Evolutionary conservation across 2,888 invertebrate genomes (phyloP), one percentile per base, ranked within the genome.

Genomic region (Taphrorychus bicolor): DNA sequence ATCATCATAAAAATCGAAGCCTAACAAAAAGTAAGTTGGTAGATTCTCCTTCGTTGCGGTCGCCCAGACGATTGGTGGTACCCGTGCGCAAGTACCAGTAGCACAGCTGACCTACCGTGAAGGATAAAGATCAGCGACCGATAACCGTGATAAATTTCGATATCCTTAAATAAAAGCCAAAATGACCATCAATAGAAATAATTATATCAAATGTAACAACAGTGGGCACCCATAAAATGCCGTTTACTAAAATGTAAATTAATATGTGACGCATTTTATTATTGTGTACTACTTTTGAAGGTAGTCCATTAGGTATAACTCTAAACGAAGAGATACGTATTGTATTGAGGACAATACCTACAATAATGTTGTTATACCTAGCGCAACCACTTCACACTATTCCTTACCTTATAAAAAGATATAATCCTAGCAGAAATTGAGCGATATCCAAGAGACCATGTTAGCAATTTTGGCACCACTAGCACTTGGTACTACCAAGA

Each of bases 91-190:
- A 16, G 45, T 45, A 45, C 45, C 45, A 14, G 45, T 17, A 45
- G 17, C 45, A 17, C 45, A 17, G 45, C 45, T 45, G 45, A 45
- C 45, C 45, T 51, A 51, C 22, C 22, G 21, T 51, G 51, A 51
- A 51, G 51, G 22, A 51, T 51, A 51, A 51, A 51, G 51, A 51
- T 51, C 51, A 22, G 17, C 51, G 51, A 51, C 51, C 51, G 51
- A 51, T 51, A 51, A 51, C 51, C 51, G 51, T 51, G 17, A 51
- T 51, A 51, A 79, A 45, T 45, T 16, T 45, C 9, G 5, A 16
- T 17, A 14, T 17, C 45, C 5, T 45, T 14, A 45, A n/a, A n/a
- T n/a, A n/a, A 45, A 45, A 45, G 45, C 14, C 45, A 45, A 45
- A 45, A 16, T 45, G 45, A 14, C 45, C 5, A 17, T 16, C 14